A percentile compares a stretch with the other conserved stretches of the same genome.
Evolutionary conservation across 2,113 vertebrate genomes (phyloP).

Genomic region (Syngnathus scovelli): DNA sequence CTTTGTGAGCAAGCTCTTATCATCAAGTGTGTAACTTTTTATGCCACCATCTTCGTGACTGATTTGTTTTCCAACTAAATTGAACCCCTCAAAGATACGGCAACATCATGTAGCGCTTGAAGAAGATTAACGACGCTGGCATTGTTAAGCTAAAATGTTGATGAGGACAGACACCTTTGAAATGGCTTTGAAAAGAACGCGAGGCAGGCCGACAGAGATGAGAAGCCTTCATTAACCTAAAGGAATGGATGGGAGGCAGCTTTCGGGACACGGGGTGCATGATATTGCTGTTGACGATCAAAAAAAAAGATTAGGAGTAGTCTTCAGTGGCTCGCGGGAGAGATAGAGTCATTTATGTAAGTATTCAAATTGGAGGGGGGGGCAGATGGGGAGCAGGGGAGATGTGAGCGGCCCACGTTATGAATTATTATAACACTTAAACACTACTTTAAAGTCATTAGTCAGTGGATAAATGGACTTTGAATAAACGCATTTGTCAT

Average conservation of each 20-base stretch:
- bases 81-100: constrained; percentile 4
- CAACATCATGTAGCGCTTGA: constrained; percentile 29
- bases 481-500: constrained; percentile 23
- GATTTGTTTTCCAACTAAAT: constrained; percentile 7
- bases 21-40: not conserved
- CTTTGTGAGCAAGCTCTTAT: not conserved
- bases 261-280: constrained; percentile 22
- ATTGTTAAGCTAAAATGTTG: constrained; percentile 17
- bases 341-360: constrained; percentile 25
- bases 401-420: constrained; percentile 24
- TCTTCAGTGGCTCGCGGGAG: not conserved
- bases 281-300: constrained; percentile 26
- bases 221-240: constrained; percentile 41
- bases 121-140: constrained; percentile 29
- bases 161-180: constrained; percentile 37
- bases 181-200: constrained; percentile 32
- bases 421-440: constrained; percentile 38
- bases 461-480: constrained; percentile 32
- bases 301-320: constrained; percentile 30
- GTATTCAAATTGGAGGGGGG: constrained; percentile 11
- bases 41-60: not conserved
- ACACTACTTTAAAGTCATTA: constrained; percentile 6
- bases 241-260: constrained; percentile 14
- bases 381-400: constrained; percentile 23
- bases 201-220: constrained; percentile 8